Conservation (phyloP, 1,140 invertebrate genomes). For the Drosophila bifasciata region DNA sequence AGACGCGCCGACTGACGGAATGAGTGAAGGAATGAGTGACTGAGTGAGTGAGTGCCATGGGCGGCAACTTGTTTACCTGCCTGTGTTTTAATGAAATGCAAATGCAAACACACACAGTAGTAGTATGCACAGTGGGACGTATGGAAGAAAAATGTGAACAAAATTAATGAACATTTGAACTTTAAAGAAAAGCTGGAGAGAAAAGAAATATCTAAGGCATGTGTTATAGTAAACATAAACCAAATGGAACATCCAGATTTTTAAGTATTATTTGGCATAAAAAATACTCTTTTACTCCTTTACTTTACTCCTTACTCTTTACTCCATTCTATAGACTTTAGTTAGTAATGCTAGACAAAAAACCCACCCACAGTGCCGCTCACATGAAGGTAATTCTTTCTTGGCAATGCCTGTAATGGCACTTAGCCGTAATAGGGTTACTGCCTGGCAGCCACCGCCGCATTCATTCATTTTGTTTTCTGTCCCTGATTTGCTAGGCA, state of each 20-base stretch:
- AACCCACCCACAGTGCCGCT: conserved; percentile 29
- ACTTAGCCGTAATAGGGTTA: conserved; percentile 69
- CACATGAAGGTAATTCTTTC: conserved; percentile 47
- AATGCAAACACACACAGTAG: conserved; percentile 71
- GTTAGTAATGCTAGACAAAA: too few relatives aligned
- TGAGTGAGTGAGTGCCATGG: conserved; percentile 47
- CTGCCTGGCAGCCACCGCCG: conserved; percentile 47
- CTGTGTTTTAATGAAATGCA: conserved; percentile 80
- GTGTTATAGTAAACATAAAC: too few relatives aligned
- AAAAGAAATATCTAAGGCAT: too few relatives aligned
- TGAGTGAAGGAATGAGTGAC: conserved; percentile 2
- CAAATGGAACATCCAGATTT: too few relatives aligned
- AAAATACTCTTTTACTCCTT: too few relatives aligned
- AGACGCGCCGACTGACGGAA: conserved; percentile 5
- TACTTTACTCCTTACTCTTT: too few relatives aligned
- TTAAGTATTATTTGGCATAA: too few relatives aligned
- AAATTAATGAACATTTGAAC: background rate
- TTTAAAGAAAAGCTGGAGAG: too few relatives aligned
- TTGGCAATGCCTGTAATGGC: conserved; percentile 42
- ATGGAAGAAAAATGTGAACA: background rate
- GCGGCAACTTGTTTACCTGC: conserved; percentile 61
- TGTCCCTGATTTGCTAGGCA: conserved; percentile 51
- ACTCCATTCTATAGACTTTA: too few relatives aligned
- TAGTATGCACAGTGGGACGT: conserved; percentile 33
- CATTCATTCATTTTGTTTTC: conserved; percentile 30